A percentile compares a stretch with the other conserved stretches of the same genome.
Conservation (phyloP, 2,888 invertebrate species). For the Saturnia pavonia region DNA sequence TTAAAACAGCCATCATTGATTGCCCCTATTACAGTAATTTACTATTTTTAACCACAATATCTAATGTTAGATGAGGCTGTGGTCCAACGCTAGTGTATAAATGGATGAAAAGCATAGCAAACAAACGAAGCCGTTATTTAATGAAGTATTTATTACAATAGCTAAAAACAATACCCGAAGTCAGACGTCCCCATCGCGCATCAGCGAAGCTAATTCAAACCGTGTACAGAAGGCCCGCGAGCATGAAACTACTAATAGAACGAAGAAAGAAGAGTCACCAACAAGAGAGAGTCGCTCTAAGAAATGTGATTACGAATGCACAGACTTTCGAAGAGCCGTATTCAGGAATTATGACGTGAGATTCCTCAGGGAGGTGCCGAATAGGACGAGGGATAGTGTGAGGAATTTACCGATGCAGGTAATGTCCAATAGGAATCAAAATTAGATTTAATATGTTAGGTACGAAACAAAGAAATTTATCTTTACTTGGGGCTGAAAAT, state of each 20-base stretch:
- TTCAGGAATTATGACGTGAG: slow-evolving; percentile 41
- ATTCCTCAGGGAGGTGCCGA: slow-evolving; percentile 39
- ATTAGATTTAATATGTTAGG: no score
- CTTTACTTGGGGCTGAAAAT: no score
- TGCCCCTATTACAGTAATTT: no score
- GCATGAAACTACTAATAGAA: slow-evolving; percentile 21
- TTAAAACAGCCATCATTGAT: no score
- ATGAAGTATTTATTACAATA: slow-evolving; percentile 8
- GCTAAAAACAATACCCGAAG: slow-evolving; percentile 22
- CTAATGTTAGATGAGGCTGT: no score
- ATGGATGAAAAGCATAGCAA: neutral
- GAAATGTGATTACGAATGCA: slow-evolving; percentile 25
- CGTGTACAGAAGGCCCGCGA: slow-evolving; percentile 27
- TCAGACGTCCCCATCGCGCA: slow-evolving; percentile 24
- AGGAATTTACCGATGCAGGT: slow-evolving; percentile 19
- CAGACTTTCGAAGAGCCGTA: slow-evolving; percentile 26
- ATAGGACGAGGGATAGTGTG: slow-evolving; percentile 34
- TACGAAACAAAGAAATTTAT: no score
- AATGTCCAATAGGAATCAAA: no score
- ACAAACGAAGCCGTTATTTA: no score
- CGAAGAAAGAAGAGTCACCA: slow-evolving; percentile 42
- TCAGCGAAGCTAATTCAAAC: slow-evolving; percentile 19
- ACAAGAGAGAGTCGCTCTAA: slow-evolving; percentile 39
- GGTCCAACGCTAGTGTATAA: neutral
- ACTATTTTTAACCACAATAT: no score